Evolutionary conservation across 1,140 invertebrate species (phyloP).

Genomic region (Brachionus asplanchnoidis): DNA sequence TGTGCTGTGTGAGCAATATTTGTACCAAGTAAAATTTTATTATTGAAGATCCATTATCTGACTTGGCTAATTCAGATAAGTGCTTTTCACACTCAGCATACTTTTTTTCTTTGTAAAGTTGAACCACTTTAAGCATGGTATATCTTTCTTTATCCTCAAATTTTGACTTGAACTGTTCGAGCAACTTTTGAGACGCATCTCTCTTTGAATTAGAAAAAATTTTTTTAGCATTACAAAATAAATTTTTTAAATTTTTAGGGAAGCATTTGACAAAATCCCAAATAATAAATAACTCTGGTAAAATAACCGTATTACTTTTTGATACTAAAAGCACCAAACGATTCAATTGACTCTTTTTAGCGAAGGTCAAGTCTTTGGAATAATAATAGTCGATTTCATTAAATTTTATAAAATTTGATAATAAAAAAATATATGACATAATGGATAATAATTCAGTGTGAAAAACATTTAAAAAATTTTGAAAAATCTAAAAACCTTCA

Average conservation of each 20-base stretch:
- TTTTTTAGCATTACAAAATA: conserved; percentile 60
- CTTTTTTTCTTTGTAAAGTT: conserved; percentile 30
- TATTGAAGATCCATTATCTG: neutral
- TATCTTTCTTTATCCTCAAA: conserved; percentile 5
- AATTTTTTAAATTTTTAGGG: conserved; percentile 45
- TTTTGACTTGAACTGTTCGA: conserved; percentile 32
- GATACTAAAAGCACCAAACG: too few species aligned
- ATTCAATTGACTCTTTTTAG: too few species aligned
- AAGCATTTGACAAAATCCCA: conserved; percentile 49
- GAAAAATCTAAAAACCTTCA: too few species aligned
- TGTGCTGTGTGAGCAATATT: neutral
- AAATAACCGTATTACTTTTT: too few species aligned
- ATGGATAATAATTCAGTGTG: too few species aligned
- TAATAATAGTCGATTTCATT: too few species aligned
- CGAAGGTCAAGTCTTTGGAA: too few species aligned
- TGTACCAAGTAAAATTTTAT: conserved; percentile 17
- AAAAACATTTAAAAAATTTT: too few species aligned
- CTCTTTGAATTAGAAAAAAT: neutral
- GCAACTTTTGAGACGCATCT: conserved; percentile 13
- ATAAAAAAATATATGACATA: too few species aligned
- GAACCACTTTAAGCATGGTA: neutral
- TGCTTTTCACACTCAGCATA: conserved; percentile 33
- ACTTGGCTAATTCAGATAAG: neutral
- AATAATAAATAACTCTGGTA: neutral
- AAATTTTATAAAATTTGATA: too few species aligned